Evolutionary conservation across 2,888 invertebrate genomes (phyloP), one percentile per base, ranked within the genome.

Genomic region (Carterocephalus palaemon): DNA sequence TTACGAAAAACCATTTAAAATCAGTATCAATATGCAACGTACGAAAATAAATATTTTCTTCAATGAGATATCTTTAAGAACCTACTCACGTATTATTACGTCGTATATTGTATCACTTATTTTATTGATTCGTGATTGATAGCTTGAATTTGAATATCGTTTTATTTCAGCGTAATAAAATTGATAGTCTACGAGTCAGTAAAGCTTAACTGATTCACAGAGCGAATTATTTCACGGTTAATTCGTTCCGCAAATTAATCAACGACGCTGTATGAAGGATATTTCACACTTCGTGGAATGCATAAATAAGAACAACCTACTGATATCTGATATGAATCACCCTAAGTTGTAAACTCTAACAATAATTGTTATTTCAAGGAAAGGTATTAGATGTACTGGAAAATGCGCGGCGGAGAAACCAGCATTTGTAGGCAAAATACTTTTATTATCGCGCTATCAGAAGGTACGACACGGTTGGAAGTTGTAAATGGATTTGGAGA

Each of bases 231-330:
- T 60, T 55, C 56, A 62, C 49, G 58, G 52, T 46, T 53, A 42
- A 49, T 60, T 58, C 48, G 53, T 49, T 56, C 45, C 37, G 54
- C 53, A 56, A 53, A 60, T 59, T 60, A 60, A 60, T 62, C 53
- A 51, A 52, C 53, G 51, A 42, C 49, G 39, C 50, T 50, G 53
- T 57, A 60, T 57, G 56, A 59, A 55, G 47, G 57, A 49, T 51
- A 51, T 53, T 60, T 56, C 46, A 53, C 41, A 48, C 50, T 62
- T 58, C 55, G 51, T 45, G 41, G 56, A 54, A 59, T 48, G 45
- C 46, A 19, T 47, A 24, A 46, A 43, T 47, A 24, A 46, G 46
- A 46, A 41, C 46, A 33, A 33, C 43, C 39, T 31, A 45, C 34
- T 46, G 41, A 51, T 53, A 51, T 53, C 48, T 36, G 10, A 39